Conservation (phyloP, 2,113 vertebrate genomes). For the Mixornis gularis region DNA sequence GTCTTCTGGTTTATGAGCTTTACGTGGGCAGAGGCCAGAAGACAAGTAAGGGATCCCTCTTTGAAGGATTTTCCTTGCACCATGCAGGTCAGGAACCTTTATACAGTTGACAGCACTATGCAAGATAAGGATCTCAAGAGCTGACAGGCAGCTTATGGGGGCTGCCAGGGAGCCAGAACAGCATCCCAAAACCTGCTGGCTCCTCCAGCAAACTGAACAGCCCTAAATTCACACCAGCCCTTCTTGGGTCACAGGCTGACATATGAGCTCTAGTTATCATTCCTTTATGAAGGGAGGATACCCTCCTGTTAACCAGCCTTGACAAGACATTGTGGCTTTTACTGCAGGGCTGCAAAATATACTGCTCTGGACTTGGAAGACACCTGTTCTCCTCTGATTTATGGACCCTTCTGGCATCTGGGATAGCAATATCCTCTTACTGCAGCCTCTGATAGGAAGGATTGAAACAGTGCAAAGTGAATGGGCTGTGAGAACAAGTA, state of each 20-base stretch:
- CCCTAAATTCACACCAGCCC: slow-evolving; percentile 37
- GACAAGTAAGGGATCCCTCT: background rate
- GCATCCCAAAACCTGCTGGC: background rate
- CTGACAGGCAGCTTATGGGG: background rate
- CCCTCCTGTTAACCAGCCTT: slow-evolving; percentile 1
- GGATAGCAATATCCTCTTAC: background rate
- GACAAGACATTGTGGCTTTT: slow-evolving; percentile 8
- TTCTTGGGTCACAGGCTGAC: slow-evolving; percentile 30
- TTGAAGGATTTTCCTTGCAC: background rate
- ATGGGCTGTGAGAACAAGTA: background rate
- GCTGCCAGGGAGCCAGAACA: slow-evolving; percentile 16
- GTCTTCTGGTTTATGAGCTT: slow-evolving; percentile 24
- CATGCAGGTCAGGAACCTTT: slow-evolving; percentile 18
- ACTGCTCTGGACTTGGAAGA: slow-evolving; percentile 8
- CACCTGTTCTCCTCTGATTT: slow-evolving; percentile 55
- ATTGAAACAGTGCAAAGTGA: background rate
- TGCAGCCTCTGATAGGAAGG: background rate
- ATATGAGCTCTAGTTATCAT: slow-evolving; percentile 24
- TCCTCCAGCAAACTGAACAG: fast-evolving
- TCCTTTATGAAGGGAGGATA: slow-evolving; percentile 20
- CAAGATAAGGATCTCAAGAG: slow-evolving; percentile 31
- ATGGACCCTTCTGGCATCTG: slow-evolving; percentile 17
- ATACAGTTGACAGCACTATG: fast-evolving
- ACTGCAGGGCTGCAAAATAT: slow-evolving; percentile 12
- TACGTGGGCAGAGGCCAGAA: background rate